Conservation (phyloP, 2,797 vertebrate species). For the Chloroceryle amazona region DNA sequence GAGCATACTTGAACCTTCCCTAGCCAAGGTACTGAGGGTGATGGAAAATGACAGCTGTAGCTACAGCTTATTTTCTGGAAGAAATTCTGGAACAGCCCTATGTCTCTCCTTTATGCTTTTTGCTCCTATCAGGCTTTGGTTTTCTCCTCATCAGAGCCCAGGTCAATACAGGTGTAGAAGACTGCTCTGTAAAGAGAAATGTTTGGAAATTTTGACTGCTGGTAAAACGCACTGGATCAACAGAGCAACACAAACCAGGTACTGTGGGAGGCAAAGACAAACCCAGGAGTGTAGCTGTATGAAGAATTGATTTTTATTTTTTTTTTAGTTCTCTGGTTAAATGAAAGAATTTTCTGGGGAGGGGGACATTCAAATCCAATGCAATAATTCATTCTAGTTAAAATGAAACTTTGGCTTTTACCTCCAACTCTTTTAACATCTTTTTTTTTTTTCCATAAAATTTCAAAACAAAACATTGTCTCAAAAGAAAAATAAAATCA, state of each 20-base stretch:
- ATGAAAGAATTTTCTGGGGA: conserved; percentile 5
- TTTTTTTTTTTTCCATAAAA: neutral
- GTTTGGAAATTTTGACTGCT: conserved; percentile 35
- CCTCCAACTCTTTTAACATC: neutral
- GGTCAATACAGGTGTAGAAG: neutral
- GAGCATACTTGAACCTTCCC: conserved; percentile 23
- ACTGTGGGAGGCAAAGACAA: conserved; percentile 18
- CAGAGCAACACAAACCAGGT: neutral
- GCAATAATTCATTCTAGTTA: neutral
- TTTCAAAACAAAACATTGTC: neutral
- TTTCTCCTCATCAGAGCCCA: neutral
- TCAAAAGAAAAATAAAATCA: neutral
- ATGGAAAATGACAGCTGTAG: conserved; percentile 4
- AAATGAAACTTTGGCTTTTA: conserved; percentile 24
- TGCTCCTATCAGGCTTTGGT: neutral
- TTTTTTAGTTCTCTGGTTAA: conserved; percentile 8
- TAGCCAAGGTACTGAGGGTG: neutral
- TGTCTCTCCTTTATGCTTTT: neutral
- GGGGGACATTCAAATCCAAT: neutral
- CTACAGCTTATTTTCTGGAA: neutral
- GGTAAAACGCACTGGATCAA: conserved; percentile 14
- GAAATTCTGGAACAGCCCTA: neutral
- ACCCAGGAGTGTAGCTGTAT: neutral
- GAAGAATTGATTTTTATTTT: conserved; percentile 10
- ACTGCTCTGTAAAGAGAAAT: neutral